Percentiles rank a stretch among this genome's conserved stretches.
These are phyloP conservation scores for Rhabdomys dilectus DNA, from an alignment of 2,113 vertebrate genomes.

Conservation along the genomic window DNA sequence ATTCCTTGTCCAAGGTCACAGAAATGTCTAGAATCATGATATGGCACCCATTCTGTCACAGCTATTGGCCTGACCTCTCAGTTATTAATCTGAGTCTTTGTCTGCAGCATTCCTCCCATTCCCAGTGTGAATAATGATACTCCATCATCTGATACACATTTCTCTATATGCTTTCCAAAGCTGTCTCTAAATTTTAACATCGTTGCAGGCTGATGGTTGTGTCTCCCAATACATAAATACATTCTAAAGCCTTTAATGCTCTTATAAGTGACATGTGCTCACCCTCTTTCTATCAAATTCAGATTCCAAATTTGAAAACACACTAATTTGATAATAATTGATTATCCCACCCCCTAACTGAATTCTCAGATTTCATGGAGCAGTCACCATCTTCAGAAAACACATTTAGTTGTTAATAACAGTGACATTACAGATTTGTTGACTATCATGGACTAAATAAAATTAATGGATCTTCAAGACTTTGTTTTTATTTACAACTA, in stretches of 20 bases:
- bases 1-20: not conserved
- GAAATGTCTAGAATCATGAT: conserved; percentile 2
- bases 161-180: not conserved
- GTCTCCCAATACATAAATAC: not conserved
- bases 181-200: not conserved
- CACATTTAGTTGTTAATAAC: not conserved
- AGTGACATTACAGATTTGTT: not conserved
- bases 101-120: not conserved
- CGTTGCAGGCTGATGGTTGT: not conserved
- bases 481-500: not conserved
- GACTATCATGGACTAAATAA: not conserved
- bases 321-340: not conserved
- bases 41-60: not conserved
- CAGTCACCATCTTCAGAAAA: not conserved
- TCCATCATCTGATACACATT: not conserved
- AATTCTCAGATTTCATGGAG: conserved; percentile 12
- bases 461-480: not conserved
- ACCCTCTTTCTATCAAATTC: conserved; percentile 23
- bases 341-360: not conserved
- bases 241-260: not conserved
- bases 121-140: not conserved
- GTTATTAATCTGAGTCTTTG: not conserved
- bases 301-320: not conserved
- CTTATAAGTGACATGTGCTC: not conserved
- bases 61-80: not conserved